phyloP scores from a whole-genome alignment of 2,888 invertebrate genomes.

The Leptinotarsa rubiginosa region DNA sequence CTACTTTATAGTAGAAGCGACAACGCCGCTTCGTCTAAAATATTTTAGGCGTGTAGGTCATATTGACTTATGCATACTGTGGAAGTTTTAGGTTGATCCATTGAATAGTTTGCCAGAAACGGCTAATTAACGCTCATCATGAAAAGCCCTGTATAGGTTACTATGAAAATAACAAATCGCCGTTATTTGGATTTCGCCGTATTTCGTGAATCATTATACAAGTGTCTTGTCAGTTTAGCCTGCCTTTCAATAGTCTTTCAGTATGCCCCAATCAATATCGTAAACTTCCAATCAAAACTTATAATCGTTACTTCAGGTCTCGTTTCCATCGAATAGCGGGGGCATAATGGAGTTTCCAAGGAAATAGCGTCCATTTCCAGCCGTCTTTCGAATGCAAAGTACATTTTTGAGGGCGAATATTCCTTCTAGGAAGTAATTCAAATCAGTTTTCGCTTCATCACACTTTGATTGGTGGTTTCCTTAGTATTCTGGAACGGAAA shows the following conservation, averaged over 20 bases:
- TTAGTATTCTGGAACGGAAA: slow-evolving; percentile 9
- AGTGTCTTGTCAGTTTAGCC: no score
- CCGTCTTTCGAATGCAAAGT: slow-evolving; percentile 1
- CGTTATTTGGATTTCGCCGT: no score
- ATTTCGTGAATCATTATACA: no score
- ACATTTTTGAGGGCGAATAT: slow-evolving; percentile 3
- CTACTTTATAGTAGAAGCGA: no score
- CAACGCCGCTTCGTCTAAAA: no score
- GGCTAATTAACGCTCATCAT: no score
- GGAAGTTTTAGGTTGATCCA: no score
- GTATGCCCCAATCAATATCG: neutral
- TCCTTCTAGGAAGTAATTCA: slow-evolving; percentile 29
- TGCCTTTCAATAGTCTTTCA: neutral
- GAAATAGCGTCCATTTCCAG: slow-evolving; percentile 14
- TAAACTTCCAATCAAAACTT: slow-evolving; percentile 8
- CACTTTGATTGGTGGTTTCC: slow-evolving; percentile 36
- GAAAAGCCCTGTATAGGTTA: no score
- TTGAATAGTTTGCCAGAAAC: no score
- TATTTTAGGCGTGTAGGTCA: no score
- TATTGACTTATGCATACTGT: no score
- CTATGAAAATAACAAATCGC: no score
- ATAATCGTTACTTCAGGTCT: neutral
- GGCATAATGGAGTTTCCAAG: slow-evolving; percentile 5
- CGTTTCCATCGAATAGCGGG: neutral
- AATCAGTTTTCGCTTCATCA: slow-evolving; percentile 43